phyloP scores from a whole-genome alignment of 2,113 vertebrate species.

The Hyperopisus bebe region DNA sequence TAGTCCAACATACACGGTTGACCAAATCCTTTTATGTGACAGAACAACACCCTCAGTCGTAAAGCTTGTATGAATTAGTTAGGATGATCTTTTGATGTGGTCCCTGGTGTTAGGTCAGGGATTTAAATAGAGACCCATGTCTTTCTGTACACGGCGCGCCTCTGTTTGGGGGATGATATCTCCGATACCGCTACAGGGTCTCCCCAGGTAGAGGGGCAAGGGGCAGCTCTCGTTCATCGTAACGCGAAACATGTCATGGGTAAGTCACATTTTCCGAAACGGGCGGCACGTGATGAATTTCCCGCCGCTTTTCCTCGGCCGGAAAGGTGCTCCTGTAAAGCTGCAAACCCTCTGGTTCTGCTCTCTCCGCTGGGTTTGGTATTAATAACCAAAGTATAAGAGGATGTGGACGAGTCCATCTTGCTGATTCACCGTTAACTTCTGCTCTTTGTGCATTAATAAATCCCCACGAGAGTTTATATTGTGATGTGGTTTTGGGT shows the following conservation, averaged over 20 bases:
- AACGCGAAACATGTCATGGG: not conserved
- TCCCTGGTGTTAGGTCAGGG: not conserved
- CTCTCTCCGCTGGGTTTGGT: not conserved
- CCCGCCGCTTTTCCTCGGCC: not conserved
- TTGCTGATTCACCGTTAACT: not conserved
- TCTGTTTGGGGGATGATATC: slow-evolving; percentile 30
- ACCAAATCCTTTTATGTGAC: not conserved
- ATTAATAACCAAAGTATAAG: not conserved
- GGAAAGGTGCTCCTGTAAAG: not conserved
- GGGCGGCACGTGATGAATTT: not conserved
- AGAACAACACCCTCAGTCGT: not conserved
- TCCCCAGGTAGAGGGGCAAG: not conserved
- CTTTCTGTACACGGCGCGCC: not conserved
- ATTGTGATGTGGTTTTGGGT: not conserved
- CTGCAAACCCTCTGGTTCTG: not conserved
- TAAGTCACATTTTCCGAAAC: slow-evolving; percentile 38
- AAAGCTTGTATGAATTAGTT: not conserved
- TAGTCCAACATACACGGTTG: not conserved
- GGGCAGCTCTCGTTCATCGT: slow-evolving; percentile 12
- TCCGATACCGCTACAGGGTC: slow-evolving; percentile 23
- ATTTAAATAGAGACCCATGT: not conserved
- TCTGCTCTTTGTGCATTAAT: not conserved
- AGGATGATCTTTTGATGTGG: not conserved
- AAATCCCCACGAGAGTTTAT: not conserved
- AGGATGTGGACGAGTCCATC: not conserved